Base-by-base conservation (phyloP, 2,113 vertebrate species). In the Pardalotus punctatus region DNA sequence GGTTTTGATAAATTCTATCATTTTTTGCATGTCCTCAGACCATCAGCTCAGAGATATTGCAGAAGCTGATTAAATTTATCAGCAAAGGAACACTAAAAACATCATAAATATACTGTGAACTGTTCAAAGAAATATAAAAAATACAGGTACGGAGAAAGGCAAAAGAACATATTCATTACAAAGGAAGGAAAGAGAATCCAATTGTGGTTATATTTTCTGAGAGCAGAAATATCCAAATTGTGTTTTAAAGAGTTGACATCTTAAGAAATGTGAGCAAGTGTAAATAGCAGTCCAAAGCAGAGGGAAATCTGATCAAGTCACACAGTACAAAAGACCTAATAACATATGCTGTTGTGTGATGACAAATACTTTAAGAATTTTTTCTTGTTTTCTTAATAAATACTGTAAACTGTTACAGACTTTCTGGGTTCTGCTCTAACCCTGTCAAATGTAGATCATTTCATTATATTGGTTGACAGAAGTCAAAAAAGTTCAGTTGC, bases 321-420 rank as follows among this genome's bases (percentile, higher is more conserved):
- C 24, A 38, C 5, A 40, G 24, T 54, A 42, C 25, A 51, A 72
- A 81, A 89, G n/a, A 14, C n/a, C 43, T 92, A 51, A 71, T 42
- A 86, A 74, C 31, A 60, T 62, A 27, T 48, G 53, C 18, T 70
- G 29, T 47, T 74, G 20, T 45, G 27, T 42, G 51, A 77, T 56
- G 35, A 25, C 71, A 94, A 94, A 81, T 89, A 74, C 84, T 87
- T 92, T 72, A 93, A 77, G 40, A 89, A 60, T 50, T 82, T n/a
- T 48, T 92, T 93, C 8, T 88, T 86, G 31, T 7, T 88, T 94
- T 28, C 65, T 77, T 50, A 78, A 91, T 42, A 87, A 76, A 71
- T 65, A 87, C 10, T 79, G 33, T 79, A 81, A 87, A 89, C 48
- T 89, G 40, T 65, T 91, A 72, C 35, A 74, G 76, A 51, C 53